Base-by-base conservation (phyloP, 1,140 invertebrate species). In the Bemisia tabaci region DNA sequence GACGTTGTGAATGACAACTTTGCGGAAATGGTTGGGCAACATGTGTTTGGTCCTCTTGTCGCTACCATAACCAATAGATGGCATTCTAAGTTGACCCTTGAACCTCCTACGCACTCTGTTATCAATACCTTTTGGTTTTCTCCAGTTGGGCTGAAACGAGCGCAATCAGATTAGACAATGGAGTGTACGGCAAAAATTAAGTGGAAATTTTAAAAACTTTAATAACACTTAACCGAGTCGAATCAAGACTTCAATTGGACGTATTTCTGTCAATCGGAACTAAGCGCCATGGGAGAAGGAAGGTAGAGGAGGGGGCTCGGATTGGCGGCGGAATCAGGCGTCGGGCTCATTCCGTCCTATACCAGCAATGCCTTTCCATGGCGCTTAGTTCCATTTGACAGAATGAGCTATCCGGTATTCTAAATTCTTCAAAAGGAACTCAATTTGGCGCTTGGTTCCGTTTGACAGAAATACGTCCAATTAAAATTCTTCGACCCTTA, bases 81-180 rank as follows among this genome's bases (percentile, higher is more conserved):
- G 97, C 97, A 99, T 99, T 79, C 94, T 81, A 76, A 91, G 95
- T 77, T 98, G 94, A 25, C 97, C 97, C 87, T 98, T 99, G 82
- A 99, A 99, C 71, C 95, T 85, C 75, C 97, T 89, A 71, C 97
- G 86, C 12, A 99, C 96, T 82, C 96, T 87, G 86, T 99, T 99
- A 81, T 99, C 97, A 83, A 99, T 99, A 96, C 97, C 94, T 77
- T 93, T 93, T 0, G 93, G 93, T 80, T 93, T 95, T 72, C 93
- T 83, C 93, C 92, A 95, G 81, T 87, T 72, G 67, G 67, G 71
- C 72, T 74, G 65, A 67, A 67, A n/a, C n/a, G n/a, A n/a, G n/a
- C n/a, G n/a, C n/a, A n/a, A n/a, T n/a, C n/a, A 68, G 48, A 62
- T 39, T 68, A 70, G 69, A 63, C 24, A 64, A 26, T 69, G 24